phyloP scores from a whole-genome alignment of 2,888 invertebrate species.

The Acronicta alni region DNA sequence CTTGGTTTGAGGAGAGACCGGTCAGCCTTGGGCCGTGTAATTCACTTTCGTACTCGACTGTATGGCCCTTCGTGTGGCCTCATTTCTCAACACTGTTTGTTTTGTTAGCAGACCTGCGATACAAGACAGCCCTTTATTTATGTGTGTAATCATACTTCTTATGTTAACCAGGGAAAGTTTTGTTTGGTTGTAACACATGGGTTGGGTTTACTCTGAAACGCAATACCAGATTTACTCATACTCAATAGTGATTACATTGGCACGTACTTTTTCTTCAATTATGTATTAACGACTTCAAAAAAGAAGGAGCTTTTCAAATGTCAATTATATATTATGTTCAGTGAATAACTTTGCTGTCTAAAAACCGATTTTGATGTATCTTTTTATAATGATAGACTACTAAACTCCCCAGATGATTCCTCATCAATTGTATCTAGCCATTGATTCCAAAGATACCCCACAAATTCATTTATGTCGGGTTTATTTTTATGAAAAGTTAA shows the following conservation, averaged over 20 bases:
- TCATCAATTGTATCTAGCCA: too few species aligned
- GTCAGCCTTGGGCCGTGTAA: conserved; percentile 86
- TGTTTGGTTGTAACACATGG: conserved; percentile 28
- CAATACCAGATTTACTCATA: background rate
- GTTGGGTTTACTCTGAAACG: conserved; percentile 14
- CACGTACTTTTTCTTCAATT: too few species aligned
- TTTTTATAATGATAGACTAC: too few species aligned
- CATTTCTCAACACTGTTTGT: conserved; percentile 81
- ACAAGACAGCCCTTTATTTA: conserved; percentile 50
- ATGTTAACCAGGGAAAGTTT: conserved; percentile 49
- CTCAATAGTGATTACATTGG: too few species aligned
- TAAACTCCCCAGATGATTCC: too few species aligned
- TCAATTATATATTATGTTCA: too few species aligned
- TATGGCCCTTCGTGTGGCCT: conserved; percentile 85
- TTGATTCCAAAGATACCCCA: too few species aligned
- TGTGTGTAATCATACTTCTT: conserved; percentile 52
- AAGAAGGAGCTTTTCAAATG: too few species aligned
- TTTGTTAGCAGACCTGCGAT: conserved; percentile 70
- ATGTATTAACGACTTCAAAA: too few species aligned
- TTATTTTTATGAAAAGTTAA: background rate
- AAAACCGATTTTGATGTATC: too few species aligned
- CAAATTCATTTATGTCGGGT: background rate
- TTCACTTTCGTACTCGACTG: conserved; percentile 85
- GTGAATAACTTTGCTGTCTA: too few species aligned
- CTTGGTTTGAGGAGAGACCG: conserved; percentile 86